These are phyloP conservation scores for Caenorhabditis elegans DNA, from an alignment of 1,140 invertebrate genomes.

Conservation along the genomic window WBcel235 BX284606.5:13204501-13205000, in stretches of 20 bases:
- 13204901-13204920: not conserved
- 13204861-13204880: slow-evolving; percentile 15
- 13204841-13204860: slow-evolving; percentile 22
- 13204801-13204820: not conserved
- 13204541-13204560: too few relatives aligned
- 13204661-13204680: not conserved
- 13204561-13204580: not conserved
- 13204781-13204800: not conserved
- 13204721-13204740: slow-evolving; percentile 25
- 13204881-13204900: not conserved
- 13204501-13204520: not conserved
- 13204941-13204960: not conserved
- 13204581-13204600: slow-evolving; percentile 17
- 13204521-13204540: not conserved
- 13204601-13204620: not conserved
- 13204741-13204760: slow-evolving; percentile 7
- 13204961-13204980: slow-evolving; percentile 13
- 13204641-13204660: not conserved
- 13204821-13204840: not conserved
- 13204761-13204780: slow-evolving; percentile 27
- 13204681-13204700: not conserved
- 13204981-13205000: slow-evolving; percentile 38
- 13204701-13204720: slow-evolving; percentile 30
- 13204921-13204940: slow-evolving; percentile 8
- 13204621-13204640: slow-evolving; percentile 15